Evolutionary conservation across 2,113 vertebrate species (phyloP).

Genomic region (Otocyon megalotis): DNA sequence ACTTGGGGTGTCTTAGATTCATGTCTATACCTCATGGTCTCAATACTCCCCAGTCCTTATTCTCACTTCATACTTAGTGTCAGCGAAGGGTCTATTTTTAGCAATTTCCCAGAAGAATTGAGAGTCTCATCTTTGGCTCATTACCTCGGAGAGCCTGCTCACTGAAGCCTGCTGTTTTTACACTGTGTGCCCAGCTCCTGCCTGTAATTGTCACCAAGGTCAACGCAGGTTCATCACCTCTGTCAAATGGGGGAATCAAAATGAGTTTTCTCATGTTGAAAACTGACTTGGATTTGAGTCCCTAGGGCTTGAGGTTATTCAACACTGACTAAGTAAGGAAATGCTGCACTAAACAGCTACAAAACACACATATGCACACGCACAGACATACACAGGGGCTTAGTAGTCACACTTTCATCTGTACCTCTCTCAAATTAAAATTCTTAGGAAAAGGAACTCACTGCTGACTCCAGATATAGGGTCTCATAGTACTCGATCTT

Average conservation of each 20-base stretch:
- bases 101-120: slow-evolving; percentile 58
- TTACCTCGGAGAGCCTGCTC: slow-evolving; percentile 67
- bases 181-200: slow-evolving; percentile 9
- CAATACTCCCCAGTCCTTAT: slow-evolving; percentile 15
- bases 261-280: slow-evolving; percentile 69
- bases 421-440: neutral
- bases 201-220: slow-evolving; percentile 69
- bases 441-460: neutral
- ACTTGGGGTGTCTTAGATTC: slow-evolving; percentile 49
- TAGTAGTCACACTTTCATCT: neutral
- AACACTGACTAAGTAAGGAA: slow-evolving; percentile 28
- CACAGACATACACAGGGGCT: neutral
- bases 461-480: neutral
- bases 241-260: slow-evolving; percentile 72
- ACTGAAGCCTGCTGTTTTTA: slow-evolving; percentile 59
- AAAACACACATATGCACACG: neutral
- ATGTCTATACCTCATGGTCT: neutral
- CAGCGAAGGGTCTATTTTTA: slow-evolving; percentile 68
- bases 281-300: slow-evolving; percentile 43
- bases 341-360: neutral
- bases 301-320: slow-evolving; percentile 27
- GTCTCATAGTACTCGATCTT: neutral
- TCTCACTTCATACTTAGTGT: slow-evolving; percentile 49
- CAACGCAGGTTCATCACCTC: slow-evolving; percentile 62
- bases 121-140: slow-evolving; percentile 65